Evolutionary conservation across 2,888 invertebrate species (phyloP).

Genomic region (Branchellion lobata): DNA sequence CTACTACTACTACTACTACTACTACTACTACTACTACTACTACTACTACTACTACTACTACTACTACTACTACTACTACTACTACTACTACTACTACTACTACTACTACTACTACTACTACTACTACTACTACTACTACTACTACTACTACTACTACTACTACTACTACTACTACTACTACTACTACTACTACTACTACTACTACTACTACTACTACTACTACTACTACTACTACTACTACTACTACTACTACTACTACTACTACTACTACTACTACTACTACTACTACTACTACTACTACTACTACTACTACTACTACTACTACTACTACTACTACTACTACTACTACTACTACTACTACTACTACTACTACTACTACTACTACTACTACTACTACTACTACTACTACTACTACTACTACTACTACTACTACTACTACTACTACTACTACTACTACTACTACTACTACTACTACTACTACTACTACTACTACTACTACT

Average conservation of each 20-base stretch:
- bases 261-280: constrained; percentile 38
- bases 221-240: constrained; percentile 37
- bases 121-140: constrained; percentile 36
- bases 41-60: constrained; percentile 30
- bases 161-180: constrained; percentile 31
- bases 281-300: constrained; percentile 20
- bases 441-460: background rate
- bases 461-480: background rate
- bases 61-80: constrained; percentile 32
- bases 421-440: background rate
- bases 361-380: background rate
- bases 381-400: background rate
- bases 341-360: background rate
- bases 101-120: constrained; percentile 28
- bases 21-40: constrained; percentile 30
- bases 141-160: constrained; percentile 17
- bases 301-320: too few relatives aligned
- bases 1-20: constrained; percentile 31
- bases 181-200: constrained; percentile 38
- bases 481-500: background rate
- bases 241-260: constrained; percentile 26
- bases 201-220: constrained; percentile 18
- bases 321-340: background rate
- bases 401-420: background rate
- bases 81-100: constrained; percentile 30